Evolutionary conservation across 2,888 invertebrate genomes (phyloP).

Genomic region (Macrophya alboannulata): DNA sequence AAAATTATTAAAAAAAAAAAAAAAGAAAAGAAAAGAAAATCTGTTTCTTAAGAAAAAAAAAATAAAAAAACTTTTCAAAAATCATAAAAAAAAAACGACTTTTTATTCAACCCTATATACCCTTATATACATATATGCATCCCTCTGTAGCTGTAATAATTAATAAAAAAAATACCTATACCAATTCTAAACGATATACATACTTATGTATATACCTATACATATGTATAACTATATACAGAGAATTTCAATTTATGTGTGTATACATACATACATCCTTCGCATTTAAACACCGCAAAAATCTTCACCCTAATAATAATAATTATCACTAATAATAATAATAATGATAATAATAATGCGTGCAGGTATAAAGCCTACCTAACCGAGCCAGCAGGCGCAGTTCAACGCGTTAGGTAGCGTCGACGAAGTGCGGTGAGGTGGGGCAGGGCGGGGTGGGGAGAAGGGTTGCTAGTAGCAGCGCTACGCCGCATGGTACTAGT

Average conservation of each 20-base stretch:
- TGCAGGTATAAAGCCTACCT: slow-evolving; percentile 8
- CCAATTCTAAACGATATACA: too few species aligned
- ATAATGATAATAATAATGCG: not conserved
- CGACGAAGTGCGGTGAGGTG: not conserved
- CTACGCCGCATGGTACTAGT: not conserved
- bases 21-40: not conserved
- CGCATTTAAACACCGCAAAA: not conserved
- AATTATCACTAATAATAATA: not conserved
- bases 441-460: not conserved
- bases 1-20: not conserved
- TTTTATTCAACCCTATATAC: not conserved
- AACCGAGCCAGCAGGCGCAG: not conserved
- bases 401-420: not conserved
- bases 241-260: too few species aligned
- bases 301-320: not conserved
- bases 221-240: not conserved
- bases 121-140: not conserved
- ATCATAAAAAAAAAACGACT: not conserved
- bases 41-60: not conserved
- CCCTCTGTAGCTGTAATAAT: too few species aligned
- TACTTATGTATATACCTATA: not conserved
- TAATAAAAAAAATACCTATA: too few species aligned
- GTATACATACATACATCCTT: not conserved
- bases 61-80: not conserved
- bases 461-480: not conserved